These are phyloP conservation scores for Idris sp. DNA, from an alignment of 1,140 invertebrate genomes.

Conservation along the genomic window DNA sequence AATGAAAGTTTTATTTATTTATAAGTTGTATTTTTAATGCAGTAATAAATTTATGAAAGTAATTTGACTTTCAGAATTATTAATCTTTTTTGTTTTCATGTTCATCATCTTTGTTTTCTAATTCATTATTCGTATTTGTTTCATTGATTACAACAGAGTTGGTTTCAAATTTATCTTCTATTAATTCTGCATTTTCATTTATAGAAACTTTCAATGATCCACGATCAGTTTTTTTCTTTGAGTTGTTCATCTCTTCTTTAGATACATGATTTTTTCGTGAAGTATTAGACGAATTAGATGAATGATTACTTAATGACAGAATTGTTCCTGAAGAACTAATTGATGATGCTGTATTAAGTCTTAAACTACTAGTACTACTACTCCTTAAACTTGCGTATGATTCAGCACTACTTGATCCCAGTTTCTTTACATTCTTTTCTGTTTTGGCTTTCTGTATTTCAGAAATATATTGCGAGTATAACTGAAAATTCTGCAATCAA, in stretches of 20 bases:
- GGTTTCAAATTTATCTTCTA: constrained; percentile 72
- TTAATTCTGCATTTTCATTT: constrained; percentile 79
- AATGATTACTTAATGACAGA: constrained; percentile 60
- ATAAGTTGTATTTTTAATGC: no score
- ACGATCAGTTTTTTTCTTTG: constrained; percentile 73
- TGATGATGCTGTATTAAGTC: constrained; percentile 70
- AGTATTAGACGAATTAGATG: constrained; percentile 64
- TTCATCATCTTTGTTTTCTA: constrained; percentile 23
- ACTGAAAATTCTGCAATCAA: constrained; percentile 70
- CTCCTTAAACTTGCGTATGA: constrained; percentile 67
- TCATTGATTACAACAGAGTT: constrained; percentile 16
- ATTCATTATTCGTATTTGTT: constrained; percentile 4
- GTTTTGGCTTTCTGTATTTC: constrained; percentile 51
- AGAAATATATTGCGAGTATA: constrained; percentile 41
- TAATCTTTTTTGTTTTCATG: constrained; percentile 9
- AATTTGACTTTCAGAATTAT: no score
- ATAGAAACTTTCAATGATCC: constrained; percentile 77
- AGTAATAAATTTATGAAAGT: no score
- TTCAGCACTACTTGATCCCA: constrained; percentile 66
- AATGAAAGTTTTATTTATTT: no score
- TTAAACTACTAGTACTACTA: constrained; percentile 60
- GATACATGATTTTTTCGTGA: constrained; percentile 55
- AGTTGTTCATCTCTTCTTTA: constrained; percentile 53
- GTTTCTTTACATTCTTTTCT: constrained; percentile 60
- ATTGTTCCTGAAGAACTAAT: constrained; percentile 69